Base-by-base conservation (phyloP, 2,797 vertebrate genomes). In the Distichodus sexfasciatus region DNA sequence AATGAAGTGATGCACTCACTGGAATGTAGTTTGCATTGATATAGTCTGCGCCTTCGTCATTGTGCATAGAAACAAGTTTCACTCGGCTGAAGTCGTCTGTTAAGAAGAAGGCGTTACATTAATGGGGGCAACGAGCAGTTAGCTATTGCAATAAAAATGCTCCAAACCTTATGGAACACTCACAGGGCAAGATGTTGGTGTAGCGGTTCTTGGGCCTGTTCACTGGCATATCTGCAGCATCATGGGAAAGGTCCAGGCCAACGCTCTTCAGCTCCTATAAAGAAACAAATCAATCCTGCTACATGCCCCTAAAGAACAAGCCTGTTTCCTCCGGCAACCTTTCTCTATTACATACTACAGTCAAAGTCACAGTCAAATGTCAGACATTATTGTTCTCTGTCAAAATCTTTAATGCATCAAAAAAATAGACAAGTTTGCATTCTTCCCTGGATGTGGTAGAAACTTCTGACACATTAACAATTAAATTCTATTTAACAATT, bases 171-270 rank as follows among this genome's bases (percentile, higher is more conserved):
- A 29, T 43, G 1, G 0, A 36, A 41, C 31, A 89, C 96, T 94
- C 82, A 98, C 97, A 98, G 0, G 97, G 97, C 2, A 99, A 89
- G 84, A 99, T 98, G 75, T 99, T 99, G 63, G 97, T 98, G 87
- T 99, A 99, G 75, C 97, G 92, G 78, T 99, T 99, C 89, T 99
- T 99, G n/a, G 94, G 92, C 71, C 94, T 86, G 84, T 99, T 99
- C 81, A 95, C 82, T 0, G 94, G 94, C 41, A 98, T 92, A 76
- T 98, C 96, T 1, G 96, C 97, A 0, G 96, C 94, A 72, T 95
- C 94, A 55, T 98, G 96, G 11, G 93, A 88, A 2, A 96, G 91
- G 77, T 98, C 95, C 70, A 97, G 81, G 2, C 96, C 97, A 14
- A 99, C 92, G 53, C 93, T 89, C 80, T 98, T 99, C 46, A 99